Evolutionary conservation across 2,888 invertebrate species (phyloP).

Genomic region (Hermaeophaga mercurialis): DNA sequence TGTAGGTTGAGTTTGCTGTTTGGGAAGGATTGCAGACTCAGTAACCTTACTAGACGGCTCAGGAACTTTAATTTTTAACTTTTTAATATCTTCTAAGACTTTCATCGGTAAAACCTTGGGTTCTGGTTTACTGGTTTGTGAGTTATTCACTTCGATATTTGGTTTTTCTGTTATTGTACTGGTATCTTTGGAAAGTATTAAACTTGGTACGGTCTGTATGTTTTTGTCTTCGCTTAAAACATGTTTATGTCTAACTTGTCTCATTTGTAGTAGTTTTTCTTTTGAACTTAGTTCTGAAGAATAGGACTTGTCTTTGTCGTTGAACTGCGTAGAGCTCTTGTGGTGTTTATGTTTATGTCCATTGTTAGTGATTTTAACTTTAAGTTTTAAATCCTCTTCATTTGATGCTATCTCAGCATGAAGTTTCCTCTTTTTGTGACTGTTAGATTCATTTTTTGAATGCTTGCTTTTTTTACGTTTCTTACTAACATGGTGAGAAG

Average conservation of each 20-base stretch:
- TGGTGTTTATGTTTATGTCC: conserved; percentile 57
- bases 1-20: conserved; percentile 28
- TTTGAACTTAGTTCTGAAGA: conserved; percentile 48
- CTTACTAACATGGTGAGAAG: conserved; percentile 55
- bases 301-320: conserved; percentile 29
- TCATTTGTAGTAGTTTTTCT: conserved; percentile 56
- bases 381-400: conserved; percentile 61
- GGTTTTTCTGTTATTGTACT: conserved; percentile 23
- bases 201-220: conserved; percentile 43
- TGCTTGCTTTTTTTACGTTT: conserved; percentile 65
- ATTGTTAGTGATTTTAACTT: conserved; percentile 61
- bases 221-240: conserved; percentile 48
- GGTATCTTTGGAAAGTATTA: conserved; percentile 39
- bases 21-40: conserved; percentile 36
- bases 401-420: conserved; percentile 62
- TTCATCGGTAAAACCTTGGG: conserved; percentile 13
- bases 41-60: conserved; percentile 33
- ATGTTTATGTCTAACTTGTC: conserved; percentile 56
- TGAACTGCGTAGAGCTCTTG: conserved; percentile 40
- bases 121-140: conserved; percentile 19
- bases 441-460: conserved; percentile 59
- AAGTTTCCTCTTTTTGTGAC: conserved; percentile 60
- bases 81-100: conserved; percentile 32
- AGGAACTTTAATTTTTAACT: conserved; percentile 37
- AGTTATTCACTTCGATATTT: conserved; percentile 13